These are phyloP conservation scores for human (Homo sapiens) DNA, from an alignment of 2,113 vertebrate species.

Conservation along the genomic window DNA sequence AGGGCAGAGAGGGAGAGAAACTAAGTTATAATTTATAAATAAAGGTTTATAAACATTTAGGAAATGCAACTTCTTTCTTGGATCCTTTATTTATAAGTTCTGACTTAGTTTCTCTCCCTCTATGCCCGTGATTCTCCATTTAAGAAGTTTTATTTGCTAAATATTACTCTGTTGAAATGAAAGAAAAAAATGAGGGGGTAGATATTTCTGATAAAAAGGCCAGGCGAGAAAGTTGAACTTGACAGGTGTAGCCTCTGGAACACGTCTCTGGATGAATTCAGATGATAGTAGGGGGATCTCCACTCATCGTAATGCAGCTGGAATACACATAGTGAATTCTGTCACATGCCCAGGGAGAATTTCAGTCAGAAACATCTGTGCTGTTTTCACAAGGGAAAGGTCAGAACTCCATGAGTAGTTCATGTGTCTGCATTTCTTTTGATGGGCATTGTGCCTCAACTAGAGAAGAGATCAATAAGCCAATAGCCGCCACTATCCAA, in stretches of 20 bases:
- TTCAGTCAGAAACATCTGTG: neutral
- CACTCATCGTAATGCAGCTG: neutral
- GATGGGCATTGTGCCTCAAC: fast-evolving
- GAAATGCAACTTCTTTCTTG: too few relatives aligned
- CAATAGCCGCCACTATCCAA: fast-evolving
- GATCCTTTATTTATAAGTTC: too few relatives aligned
- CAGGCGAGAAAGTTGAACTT: neutral
- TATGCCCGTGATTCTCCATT: neutral
- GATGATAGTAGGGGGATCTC: fast-evolving
- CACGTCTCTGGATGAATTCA: fast-evolving
- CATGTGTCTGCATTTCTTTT: fast-evolving
- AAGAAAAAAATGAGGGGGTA: neutral
- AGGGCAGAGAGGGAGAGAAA: neutral
- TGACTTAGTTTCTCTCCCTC: neutral
- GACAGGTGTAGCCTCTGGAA: too few relatives aligned
- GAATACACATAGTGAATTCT: neutral
- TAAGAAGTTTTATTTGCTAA: neutral
- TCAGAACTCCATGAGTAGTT: fast-evolving
- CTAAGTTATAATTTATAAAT: too few relatives aligned
- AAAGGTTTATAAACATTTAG: too few relatives aligned
- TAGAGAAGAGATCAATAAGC: neutral
- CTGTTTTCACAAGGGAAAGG: neutral
- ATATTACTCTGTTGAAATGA: neutral
- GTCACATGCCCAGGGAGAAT: neutral
- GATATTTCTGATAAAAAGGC: neutral